Base-by-base conservation (phyloP, 2,888 invertebrate species). In the Eubasilissa splendida region DNA sequence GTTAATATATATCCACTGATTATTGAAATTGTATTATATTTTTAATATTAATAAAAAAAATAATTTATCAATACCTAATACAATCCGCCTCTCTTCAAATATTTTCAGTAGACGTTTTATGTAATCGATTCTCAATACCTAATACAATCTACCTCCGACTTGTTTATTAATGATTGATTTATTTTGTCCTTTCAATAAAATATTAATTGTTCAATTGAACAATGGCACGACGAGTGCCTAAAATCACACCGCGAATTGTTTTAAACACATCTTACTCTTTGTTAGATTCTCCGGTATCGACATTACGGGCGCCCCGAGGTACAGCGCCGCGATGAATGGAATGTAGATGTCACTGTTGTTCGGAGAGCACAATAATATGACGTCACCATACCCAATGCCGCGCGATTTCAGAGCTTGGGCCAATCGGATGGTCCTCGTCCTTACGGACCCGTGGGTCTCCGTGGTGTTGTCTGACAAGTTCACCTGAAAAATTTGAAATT, bases 261-360 rank as follows among this genome's bases (percentile, higher is more conserved):
- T 42, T 9, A 14, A 14, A 71, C 4, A 14, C n/a, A 11, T 65
- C 42, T 9, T 79, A 82, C 79, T 12, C 22, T 71, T 11, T 4
- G 53, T 80, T 11, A 56, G 70, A 22, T 80, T 70, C 14, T 71
- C 60, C 10, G 77, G 66, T 3, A 82, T 74, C 11, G 68, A n/a
- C n/a, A 77, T 58, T 7, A 60, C 42, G 5, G 74, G 54, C 2
- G 77, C 86, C 3, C 91, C 91, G 7, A 90, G 86, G 84, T 87
- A 90, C 3, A 90, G 83, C 0, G 88, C 87, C 1, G 91, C 90
- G 65, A 91, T 88, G 71, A 89, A 87, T 0, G 91, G 90, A 50
- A 91, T 86, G 4, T 86, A 85, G 10, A 88, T 85, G 78, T 91
- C 87, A 4, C 90, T 54, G 56, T 89, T 89, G 82, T 88, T 91